These are phyloP conservation scores for Rhea americana DNA, from an alignment of 2,113 vertebrate genomes.

Conservation along the genomic window DNA sequence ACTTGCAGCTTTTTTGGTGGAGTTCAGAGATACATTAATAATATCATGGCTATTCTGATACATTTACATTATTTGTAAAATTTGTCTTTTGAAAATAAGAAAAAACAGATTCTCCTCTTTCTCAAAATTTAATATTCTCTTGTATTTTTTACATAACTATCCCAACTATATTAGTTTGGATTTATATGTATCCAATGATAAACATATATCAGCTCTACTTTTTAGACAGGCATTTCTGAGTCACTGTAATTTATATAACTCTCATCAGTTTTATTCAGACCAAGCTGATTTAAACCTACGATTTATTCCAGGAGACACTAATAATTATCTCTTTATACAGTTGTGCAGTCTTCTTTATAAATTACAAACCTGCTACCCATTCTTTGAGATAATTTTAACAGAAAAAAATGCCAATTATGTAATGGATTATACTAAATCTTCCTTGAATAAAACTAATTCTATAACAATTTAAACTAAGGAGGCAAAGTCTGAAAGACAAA, in stretches of 20 bases:
- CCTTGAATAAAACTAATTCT: neutral
- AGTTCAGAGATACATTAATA: neutral
- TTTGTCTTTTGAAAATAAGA: neutral
- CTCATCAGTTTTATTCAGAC: neutral
- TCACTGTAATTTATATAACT: neutral
- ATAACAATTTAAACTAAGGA: neutral
- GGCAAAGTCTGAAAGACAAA: neutral
- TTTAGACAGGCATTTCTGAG: neutral
- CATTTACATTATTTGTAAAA: neutral
- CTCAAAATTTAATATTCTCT: neutral
- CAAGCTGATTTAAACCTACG: neutral
- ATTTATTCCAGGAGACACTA: neutral
- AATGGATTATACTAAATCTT: neutral
- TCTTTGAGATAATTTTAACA: neutral
- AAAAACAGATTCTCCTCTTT: neutral
- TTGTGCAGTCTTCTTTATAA: neutral
- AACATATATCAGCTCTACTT: neutral
- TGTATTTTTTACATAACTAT: neutral
- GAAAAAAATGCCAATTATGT: neutral
- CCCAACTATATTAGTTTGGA: neutral
- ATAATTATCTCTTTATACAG: neutral
- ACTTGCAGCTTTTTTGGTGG: neutral
- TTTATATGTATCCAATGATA: rapidly evolving
- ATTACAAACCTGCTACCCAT: neutral
- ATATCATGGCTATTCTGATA: neutral